Conservation (phyloP, 1,140 invertebrate species). For the Scaptomyza pallida region DNA sequence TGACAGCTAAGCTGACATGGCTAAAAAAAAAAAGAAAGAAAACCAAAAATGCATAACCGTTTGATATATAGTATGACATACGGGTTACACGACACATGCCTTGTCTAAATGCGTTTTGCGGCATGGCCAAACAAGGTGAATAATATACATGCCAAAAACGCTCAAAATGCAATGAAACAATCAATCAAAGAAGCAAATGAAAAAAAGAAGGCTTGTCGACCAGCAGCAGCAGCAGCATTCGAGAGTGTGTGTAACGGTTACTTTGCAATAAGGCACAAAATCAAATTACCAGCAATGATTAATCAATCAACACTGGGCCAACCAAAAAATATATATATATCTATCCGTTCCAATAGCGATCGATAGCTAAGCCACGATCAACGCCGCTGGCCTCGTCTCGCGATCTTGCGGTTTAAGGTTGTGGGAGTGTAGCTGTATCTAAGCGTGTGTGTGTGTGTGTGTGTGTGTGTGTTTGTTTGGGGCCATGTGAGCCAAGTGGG, state of each 20-base stretch:
- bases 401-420: slow-evolving; percentile 28
- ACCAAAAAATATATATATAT: no score
- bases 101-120: slow-evolving; percentile 13
- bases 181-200: slow-evolving; percentile 68
- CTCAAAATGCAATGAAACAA: slow-evolving; percentile 76
- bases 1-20: slow-evolving; percentile 78
- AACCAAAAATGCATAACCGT: neutral
- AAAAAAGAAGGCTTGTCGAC: slow-evolving; percentile 72
- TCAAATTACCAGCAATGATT: slow-evolving; percentile 80
- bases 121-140: slow-evolving; percentile 60
- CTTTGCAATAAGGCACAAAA: slow-evolving; percentile 71
- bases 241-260: slow-evolving; percentile 63
- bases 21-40: slow-evolving; percentile 43
- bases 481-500: slow-evolving; percentile 60
- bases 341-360: slow-evolving; percentile 16
- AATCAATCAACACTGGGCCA: slow-evolving; percentile 73
- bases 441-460: slow-evolving; percentile 23
- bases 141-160: slow-evolving; percentile 53
- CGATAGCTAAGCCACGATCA: slow-evolving; percentile 58
- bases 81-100: slow-evolving; percentile 60
- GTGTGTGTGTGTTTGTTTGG: slow-evolving; percentile 39
- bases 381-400: slow-evolving; percentile 64
- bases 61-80: slow-evolving; percentile 21
- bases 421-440: slow-evolving; percentile 52
- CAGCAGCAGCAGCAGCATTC: slow-evolving; percentile 9